These are phyloP conservation scores for Siniperca undulata DNA, from an alignment of 2,797 vertebrate species.

Conservation along the genomic window DNA sequence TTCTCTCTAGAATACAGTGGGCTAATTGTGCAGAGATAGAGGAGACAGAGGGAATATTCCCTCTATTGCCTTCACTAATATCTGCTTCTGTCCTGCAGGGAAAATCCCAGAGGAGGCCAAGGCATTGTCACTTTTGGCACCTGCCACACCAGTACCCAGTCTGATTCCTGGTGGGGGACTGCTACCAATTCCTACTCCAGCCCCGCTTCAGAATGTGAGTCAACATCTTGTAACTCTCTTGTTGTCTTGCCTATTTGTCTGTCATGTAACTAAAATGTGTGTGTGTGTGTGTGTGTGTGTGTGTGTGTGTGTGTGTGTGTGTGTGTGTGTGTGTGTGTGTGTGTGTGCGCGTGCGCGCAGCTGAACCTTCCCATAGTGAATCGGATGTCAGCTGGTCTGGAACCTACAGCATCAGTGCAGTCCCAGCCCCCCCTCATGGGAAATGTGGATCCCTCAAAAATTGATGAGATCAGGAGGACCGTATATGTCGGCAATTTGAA, in stretches of 20 bases:
- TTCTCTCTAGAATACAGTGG: slow-evolving; percentile 89
- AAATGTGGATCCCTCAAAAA: slow-evolving; percentile 97
- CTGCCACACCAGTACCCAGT: slow-evolving; percentile 90
- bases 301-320: background rate
- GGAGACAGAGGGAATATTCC: slow-evolving; percentile 81
- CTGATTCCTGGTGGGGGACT: slow-evolving; percentile 95
- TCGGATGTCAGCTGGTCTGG: slow-evolving; percentile 82
- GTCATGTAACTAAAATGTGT: background rate
- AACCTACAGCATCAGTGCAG: slow-evolving; percentile 81
- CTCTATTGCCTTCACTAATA: slow-evolving; percentile 82
- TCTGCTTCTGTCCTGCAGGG: slow-evolving; percentile 88
- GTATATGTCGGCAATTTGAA: slow-evolving; percentile 99
- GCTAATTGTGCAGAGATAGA: slow-evolving; percentile 90
- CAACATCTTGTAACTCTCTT: background rate
- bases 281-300: background rate
- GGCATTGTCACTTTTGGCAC: slow-evolving; percentile 95
- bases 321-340: background rate
- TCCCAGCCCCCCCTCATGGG: slow-evolving; percentile 95
- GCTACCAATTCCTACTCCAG: slow-evolving; percentile 93
- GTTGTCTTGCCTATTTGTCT: background rate
- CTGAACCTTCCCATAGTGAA: slow-evolving; percentile 91
- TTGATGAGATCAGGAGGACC: slow-evolving; percentile 97
- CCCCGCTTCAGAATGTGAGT: slow-evolving; percentile 91
- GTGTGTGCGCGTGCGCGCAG: slow-evolving; percentile 60
- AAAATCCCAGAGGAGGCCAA: slow-evolving; percentile 99